Percentiles rank a stretch among this genome's conserved stretches.
Conservation (phyloP, 2,113 vertebrate species). For the Brachyhypopomus gauderio region DNA sequence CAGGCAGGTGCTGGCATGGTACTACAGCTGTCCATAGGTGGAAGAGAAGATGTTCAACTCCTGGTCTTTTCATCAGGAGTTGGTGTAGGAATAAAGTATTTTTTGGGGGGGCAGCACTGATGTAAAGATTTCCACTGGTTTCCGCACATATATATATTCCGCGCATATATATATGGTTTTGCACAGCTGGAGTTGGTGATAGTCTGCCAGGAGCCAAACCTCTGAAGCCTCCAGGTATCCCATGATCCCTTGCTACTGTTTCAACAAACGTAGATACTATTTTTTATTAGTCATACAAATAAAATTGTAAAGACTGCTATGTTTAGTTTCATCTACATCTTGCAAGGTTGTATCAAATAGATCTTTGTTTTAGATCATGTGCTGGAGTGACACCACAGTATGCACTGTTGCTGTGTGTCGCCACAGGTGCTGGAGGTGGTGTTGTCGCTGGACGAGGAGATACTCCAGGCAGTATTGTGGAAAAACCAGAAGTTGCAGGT, state of each 20-base stretch:
- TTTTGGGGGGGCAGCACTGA: too few species aligned
- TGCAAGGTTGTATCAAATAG: not conserved
- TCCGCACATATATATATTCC: not conserved
- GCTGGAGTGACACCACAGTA: not conserved
- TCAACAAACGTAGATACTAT: not conserved
- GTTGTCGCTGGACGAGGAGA: slow-evolving; percentile 70
- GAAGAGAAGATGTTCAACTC: too few species aligned
- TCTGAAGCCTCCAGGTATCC: slow-evolving; percentile 72
- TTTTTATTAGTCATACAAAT: not conserved
- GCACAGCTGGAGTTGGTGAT: slow-evolving; percentile 59
- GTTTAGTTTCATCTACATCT: not conserved
- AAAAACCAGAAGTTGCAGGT: slow-evolving; percentile 44
- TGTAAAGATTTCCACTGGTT: too few species aligned
- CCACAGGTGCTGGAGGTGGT: slow-evolving; percentile 68
- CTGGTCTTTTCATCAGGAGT: too few species aligned
- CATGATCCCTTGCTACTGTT: not conserved
- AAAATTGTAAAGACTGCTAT: not conserved
- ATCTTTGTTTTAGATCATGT: not conserved
- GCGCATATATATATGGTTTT: slow-evolving; percentile 19
- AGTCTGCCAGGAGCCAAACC: slow-evolving; percentile 68
- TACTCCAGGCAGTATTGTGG: slow-evolving; percentile 57
- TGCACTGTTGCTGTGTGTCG: slow-evolving; percentile 14
- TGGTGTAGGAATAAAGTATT: too few species aligned
- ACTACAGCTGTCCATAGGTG: too few species aligned
- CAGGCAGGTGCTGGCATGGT: too few species aligned